phyloP scores from a whole-genome alignment of 23 tunicate species.

The Botrylloides violaceus region DNA sequence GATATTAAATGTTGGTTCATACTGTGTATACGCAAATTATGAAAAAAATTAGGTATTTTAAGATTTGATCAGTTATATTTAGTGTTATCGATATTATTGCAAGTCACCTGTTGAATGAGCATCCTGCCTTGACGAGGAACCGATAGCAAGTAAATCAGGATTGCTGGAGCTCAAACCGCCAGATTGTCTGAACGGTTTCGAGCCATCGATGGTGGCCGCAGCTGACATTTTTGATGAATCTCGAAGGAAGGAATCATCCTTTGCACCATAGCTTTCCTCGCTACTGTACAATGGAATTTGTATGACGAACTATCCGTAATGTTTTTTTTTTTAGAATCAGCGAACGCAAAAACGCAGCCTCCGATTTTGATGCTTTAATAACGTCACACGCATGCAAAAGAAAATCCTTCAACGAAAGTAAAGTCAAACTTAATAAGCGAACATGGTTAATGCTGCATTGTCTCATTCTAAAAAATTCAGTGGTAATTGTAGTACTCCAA shows the following conservation, averaged over 20 bases:
- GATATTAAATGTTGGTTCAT: too few relatives aligned
- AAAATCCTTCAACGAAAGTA: neutral
- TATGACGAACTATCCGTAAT: too few relatives aligned
- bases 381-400: constrained; percentile 2
- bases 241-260: constrained; percentile 56
- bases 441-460: neutral
- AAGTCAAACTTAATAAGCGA: neutral
- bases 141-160: constrained; percentile 70
- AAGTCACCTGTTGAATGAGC: constrained; percentile 38
- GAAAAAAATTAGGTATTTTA: too few relatives aligned
- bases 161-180: constrained; percentile 56
- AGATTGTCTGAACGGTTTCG: constrained; percentile 28
- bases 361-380: neutral
- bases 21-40: too few relatives aligned
- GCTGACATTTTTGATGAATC: constrained; percentile 11
- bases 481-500: too few relatives aligned
- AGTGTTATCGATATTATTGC: neutral
- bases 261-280: constrained; percentile 26
- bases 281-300: constrained; percentile 37
- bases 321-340: too few relatives aligned
- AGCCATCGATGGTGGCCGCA: constrained; percentile 41
- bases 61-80: too few relatives aligned
- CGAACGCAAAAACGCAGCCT: too few relatives aligned
- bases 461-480: too few relatives aligned
- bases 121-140: constrained; percentile 15